phyloP scores from a whole-genome alignment of 2,888 invertebrate genomes.

The Drosophila borborema region DNA sequence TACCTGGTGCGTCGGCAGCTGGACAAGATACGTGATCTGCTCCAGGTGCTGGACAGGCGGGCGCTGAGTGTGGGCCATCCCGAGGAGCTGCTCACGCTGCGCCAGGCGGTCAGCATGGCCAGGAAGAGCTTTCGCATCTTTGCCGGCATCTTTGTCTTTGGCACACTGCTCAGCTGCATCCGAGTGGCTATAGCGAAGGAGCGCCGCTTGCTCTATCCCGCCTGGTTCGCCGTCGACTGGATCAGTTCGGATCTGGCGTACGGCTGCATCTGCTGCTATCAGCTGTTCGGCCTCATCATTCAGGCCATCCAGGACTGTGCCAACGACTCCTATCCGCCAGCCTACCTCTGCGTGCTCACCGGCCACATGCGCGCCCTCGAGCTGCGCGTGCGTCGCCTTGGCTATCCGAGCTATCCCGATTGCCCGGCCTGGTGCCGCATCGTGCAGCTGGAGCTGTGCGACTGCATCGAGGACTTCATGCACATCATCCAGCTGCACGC shows the following conservation, averaged over 20 bases:
- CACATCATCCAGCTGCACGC: slow-evolving; percentile 84
- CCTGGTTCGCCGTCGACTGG: slow-evolving; percentile 82
- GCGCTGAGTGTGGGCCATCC: slow-evolving; percentile 32
- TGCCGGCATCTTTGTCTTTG: slow-evolving; percentile 68
- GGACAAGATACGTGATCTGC: slow-evolving; percentile 53
- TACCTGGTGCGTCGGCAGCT: slow-evolving; percentile 72
- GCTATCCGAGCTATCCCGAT: slow-evolving; percentile 17
- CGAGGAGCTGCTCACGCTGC: slow-evolving; percentile 60
- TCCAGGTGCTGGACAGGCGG: slow-evolving; percentile 46
- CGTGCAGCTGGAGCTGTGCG: slow-evolving; percentile 57
- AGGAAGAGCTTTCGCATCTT: slow-evolving; percentile 71
- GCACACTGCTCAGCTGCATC: slow-evolving; percentile 69
- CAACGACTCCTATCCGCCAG: slow-evolving; percentile 83
- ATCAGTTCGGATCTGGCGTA: slow-evolving; percentile 55
- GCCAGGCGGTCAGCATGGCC: slow-evolving; percentile 53
- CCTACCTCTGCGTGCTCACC: slow-evolving; percentile 76
- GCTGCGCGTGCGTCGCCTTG: slow-evolving; percentile 75
- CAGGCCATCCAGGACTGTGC: slow-evolving; percentile 81
- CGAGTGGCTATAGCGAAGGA: slow-evolving; percentile 60
- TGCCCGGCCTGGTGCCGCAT: neutral
- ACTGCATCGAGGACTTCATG: slow-evolving; percentile 78
- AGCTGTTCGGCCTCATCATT: slow-evolving; percentile 73
- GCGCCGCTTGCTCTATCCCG: slow-evolving; percentile 77
- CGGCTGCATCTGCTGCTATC: slow-evolving; percentile 65
- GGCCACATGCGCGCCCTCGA: slow-evolving; percentile 79